Evolutionary conservation across 37 sponge, comb jelly and placozoan genomes (phyloP).

Genomic region (Beroe forskalii): DNA sequence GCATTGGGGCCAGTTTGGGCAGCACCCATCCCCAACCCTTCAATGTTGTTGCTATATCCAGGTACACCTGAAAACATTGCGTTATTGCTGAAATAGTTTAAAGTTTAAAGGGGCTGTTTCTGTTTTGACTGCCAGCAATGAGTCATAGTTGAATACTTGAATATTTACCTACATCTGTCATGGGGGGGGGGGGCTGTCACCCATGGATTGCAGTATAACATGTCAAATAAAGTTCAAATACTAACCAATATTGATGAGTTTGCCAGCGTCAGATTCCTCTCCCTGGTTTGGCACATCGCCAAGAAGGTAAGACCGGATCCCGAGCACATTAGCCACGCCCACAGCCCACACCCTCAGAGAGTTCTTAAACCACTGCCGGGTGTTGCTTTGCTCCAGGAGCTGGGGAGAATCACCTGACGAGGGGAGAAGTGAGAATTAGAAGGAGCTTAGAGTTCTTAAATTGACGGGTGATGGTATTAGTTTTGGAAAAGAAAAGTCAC

Average conservation of each 20-base stretch:
- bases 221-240: too few species aligned
- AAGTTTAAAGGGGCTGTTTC: too few species aligned
- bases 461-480: too few species aligned
- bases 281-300: slow-evolving; percentile 67
- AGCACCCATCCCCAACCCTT: slow-evolving; percentile 36
- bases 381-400: slow-evolving; percentile 87
- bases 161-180: too few species aligned
- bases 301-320: slow-evolving; percentile 84
- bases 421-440: too few species aligned
- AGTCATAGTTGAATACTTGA: too few species aligned
- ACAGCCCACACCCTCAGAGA: slow-evolving; percentile 73
- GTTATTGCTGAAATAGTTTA: too few species aligned
- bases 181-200: too few species aligned
- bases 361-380: slow-evolving; percentile 71
- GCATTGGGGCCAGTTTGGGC: slow-evolving; percentile 50
- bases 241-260: slow-evolving; percentile 11
- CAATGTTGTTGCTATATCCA: slow-evolving; percentile 10
- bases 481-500: too few species aligned
- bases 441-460: too few species aligned
- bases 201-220: too few species aligned
- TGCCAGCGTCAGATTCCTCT: background rate
- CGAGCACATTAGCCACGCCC: slow-evolving; percentile 70
- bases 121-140: too few species aligned
- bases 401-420: slow-evolving; percentile 78
- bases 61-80: background rate